A percentile compares a stretch with the other conserved stretches of the same genome.
Evolutionary conservation across 2,113 vertebrate species (phyloP).

Genomic region (Hemiprocne comata): DNA sequence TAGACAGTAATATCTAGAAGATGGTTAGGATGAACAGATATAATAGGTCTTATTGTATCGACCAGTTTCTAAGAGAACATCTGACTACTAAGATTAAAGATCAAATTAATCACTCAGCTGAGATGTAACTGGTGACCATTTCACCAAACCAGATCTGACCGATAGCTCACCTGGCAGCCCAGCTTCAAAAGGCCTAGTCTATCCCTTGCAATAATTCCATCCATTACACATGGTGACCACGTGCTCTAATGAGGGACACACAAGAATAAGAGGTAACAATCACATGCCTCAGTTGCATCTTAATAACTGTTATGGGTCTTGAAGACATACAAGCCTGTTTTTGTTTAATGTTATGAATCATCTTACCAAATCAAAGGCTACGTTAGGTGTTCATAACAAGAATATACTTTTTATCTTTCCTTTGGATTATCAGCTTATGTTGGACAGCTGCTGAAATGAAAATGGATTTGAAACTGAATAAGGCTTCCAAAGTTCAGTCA

Average conservation of each 20-base stretch:
- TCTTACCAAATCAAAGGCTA: background rate
- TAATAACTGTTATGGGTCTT: background rate
- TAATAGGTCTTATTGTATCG: background rate
- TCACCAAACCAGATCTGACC: background rate
- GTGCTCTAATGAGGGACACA: background rate
- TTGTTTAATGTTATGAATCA: background rate
- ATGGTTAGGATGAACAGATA: background rate
- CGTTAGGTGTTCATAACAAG: background rate
- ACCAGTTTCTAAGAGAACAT: background rate
- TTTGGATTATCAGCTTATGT: background rate
- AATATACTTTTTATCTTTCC: background rate
- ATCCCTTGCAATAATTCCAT: background rate
- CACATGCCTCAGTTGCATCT: background rate
- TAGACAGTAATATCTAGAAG: background rate
- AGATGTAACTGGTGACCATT: background rate
- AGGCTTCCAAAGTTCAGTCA: background rate
- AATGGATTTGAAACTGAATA: background rate
- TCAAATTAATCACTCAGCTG: background rate
- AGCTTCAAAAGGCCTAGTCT: background rate
- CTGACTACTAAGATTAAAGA: background rate
- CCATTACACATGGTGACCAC: background rate
- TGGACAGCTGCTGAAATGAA: background rate
- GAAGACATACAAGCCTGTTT: background rate
- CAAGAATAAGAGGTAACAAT: background rate
- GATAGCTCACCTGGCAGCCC: background rate